Base-by-base conservation (phyloP, 2,113 vertebrate genomes). In the Electrona antarctica region DNA sequence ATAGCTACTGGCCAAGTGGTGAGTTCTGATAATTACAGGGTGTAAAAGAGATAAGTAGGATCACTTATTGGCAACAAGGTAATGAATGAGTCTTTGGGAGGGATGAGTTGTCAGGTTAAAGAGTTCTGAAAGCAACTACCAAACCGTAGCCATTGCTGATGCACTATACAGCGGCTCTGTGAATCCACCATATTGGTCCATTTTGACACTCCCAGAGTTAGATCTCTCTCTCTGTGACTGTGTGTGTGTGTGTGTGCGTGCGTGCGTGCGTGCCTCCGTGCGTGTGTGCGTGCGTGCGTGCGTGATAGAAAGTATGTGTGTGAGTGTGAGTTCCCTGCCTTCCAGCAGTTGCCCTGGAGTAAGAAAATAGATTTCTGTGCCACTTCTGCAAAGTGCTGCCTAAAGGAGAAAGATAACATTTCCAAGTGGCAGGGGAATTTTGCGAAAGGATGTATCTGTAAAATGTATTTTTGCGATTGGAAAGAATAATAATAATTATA, bases 391-490 rank as follows among this genome's bases (percentile, higher is more conserved):
- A 78, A 74, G 76, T 76, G 10, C 56, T 70, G 57, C 15, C 61
- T 66, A 41, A 79, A 83, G 73, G 74, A 73, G 59, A 62, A 58
- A 55, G 47, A 45, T 13, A 66, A 54, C 54, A 9, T 58, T 63
- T 71, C 61, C 59, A 28, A 76, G 77, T 9, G 59, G 60, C 29
- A 41, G 11, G 13, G 29, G 58, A 8, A 48, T 12, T 87, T 77
- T 64, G 50, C 48, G 69, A 76, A 73, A 79, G 54, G 70, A 62
- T 58, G 6, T 52, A 86, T 83, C 67, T 75, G 47, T 33, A 74
- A 85, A 81, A 83, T 72, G 75, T 80, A 21, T 75, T 82, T 14
- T 64, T 76, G 52, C 51, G 52, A 79, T 14, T 10, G 54, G 79
- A 33, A 69, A 49, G 54, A 64, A 47, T 8, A 52, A 64, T 41